Percentiles rank a stretch among this genome's conserved stretches.
phyloP scores from a whole-genome alignment of 2,888 invertebrate species.

The Callyntrura guangdongensis region DNA sequence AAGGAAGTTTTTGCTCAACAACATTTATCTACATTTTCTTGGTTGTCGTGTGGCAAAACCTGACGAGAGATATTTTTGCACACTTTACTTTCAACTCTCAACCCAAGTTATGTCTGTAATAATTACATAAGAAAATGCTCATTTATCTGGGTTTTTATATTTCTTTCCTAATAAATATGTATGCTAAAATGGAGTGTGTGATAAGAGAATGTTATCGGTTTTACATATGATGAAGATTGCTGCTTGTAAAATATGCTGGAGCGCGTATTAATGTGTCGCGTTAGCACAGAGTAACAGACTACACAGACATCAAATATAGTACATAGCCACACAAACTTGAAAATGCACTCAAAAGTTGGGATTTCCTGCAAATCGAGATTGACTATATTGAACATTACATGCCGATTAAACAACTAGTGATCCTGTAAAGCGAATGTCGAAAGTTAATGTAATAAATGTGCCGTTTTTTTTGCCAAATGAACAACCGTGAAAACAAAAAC shows the following conservation, averaged over 20 bases:
- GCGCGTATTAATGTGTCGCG: not conserved
- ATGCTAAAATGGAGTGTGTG: not conserved
- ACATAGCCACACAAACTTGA: no score
- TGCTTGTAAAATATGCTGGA: no score
- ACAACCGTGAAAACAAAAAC: no score
- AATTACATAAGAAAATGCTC: conserved; percentile 48
- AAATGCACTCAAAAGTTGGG: no score
- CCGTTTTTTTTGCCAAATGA: not conserved
- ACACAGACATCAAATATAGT: not conserved
- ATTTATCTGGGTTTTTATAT: conserved; percentile 24
- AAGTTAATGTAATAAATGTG: not conserved
- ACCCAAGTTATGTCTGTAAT: not conserved
- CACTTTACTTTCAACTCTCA: not conserved
- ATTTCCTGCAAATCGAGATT: not conserved
- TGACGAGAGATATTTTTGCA: conserved; percentile 43
- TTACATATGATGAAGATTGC: not conserved
- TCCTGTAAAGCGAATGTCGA: no score
- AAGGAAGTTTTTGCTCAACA: conserved; percentile 56
- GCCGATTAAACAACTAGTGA: no score
- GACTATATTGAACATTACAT: no score
- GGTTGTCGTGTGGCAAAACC: conserved; percentile 70
- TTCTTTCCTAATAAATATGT: not conserved
- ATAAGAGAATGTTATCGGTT: not conserved
- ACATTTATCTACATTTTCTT: conserved; percentile 9
- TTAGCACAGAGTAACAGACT: not conserved